These are phyloP conservation scores for Drosophila koepferae DNA, from an alignment of 2,888 invertebrate genomes.

Conservation along the genomic window DNA sequence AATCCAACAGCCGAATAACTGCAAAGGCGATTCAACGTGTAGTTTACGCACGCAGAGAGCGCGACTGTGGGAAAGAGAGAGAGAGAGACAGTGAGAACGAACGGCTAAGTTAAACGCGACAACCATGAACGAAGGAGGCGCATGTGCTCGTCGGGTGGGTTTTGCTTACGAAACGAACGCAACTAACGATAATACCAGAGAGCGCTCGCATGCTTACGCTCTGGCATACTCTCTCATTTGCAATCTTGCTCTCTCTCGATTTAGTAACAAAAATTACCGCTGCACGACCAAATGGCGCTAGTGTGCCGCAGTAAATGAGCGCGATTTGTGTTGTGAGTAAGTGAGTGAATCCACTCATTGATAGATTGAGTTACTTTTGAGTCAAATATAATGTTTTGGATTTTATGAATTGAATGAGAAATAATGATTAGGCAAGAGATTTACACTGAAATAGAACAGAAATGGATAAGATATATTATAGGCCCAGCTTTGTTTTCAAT, in stretches of 20 bases:
- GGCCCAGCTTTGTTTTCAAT: too few species aligned
- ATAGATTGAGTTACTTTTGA: conserved; percentile 46
- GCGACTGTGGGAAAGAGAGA: conserved; percentile 18
- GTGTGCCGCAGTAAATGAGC: conserved; percentile 31
- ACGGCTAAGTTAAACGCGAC: not conserved
- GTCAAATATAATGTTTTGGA: conserved; percentile 12
- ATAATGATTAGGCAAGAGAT: conserved; percentile 10
- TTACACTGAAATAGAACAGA: not conserved
- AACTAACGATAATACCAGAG: conserved; percentile 3
- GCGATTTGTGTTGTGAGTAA: not conserved
- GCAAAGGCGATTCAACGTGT: conserved; percentile 5
- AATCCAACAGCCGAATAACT: conserved; percentile 23
- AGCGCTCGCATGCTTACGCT: conserved; percentile 17
- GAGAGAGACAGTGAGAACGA: conserved; percentile 2
- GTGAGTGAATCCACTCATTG: not conserved
- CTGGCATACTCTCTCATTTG: conserved; percentile 18
- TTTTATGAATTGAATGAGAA: conserved; percentile 27
- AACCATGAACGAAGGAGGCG: conserved; percentile 60
- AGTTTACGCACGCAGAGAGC: conserved; percentile 6
- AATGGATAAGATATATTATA: not conserved
- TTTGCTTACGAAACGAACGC: conserved; percentile 21
- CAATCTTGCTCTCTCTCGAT: not conserved
- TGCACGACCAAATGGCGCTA: conserved; percentile 58
- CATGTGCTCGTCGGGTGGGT: conserved; percentile 54
- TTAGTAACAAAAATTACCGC: conserved; percentile 57